Conservation (phyloP, 2,797 vertebrate genomes). For the Premnoplex brunnescens region DNA sequence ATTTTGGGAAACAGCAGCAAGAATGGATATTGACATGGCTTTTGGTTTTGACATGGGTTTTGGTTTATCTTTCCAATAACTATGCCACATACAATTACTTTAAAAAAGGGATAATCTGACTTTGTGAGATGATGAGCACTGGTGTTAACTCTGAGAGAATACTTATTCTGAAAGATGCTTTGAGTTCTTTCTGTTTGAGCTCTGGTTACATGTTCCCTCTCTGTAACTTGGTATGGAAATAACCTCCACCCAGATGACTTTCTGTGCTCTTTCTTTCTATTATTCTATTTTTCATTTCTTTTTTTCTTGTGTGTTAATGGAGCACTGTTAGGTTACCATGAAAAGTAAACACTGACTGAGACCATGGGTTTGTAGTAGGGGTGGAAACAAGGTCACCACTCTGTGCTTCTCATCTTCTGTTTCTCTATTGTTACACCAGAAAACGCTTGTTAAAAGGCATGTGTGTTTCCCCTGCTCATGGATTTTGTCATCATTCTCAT, state of each 20-base stretch:
- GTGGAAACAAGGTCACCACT: neutral
- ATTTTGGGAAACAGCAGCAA: neutral
- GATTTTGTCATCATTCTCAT: neutral
- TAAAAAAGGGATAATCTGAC: neutral
- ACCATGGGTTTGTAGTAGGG: neutral
- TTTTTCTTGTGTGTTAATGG: neutral
- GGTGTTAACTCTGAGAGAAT: neutral
- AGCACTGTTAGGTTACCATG: neutral
- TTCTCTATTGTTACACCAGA: neutral
- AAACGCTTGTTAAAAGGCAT: neutral
- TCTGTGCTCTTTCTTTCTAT: neutral
- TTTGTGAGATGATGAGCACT: neutral
- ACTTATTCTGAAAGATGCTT: neutral
- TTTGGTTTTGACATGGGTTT: neutral
- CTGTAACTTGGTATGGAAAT: neutral
- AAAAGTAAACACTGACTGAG: neutral
- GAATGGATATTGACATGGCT: neutral
- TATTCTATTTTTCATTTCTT: neutral
- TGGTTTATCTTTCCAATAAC: neutral
- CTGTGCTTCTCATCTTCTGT: neutral
- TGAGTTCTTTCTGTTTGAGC: neutral
- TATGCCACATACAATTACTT: neutral
- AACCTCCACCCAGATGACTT: neutral
- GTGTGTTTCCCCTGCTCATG: neutral
- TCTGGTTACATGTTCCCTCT: neutral